A percentile compares a stretch with the other conserved stretches of the same genome.
Conservation (phyloP, 2,797 vertebrate species). For the Micromesistius poutassou region DNA sequence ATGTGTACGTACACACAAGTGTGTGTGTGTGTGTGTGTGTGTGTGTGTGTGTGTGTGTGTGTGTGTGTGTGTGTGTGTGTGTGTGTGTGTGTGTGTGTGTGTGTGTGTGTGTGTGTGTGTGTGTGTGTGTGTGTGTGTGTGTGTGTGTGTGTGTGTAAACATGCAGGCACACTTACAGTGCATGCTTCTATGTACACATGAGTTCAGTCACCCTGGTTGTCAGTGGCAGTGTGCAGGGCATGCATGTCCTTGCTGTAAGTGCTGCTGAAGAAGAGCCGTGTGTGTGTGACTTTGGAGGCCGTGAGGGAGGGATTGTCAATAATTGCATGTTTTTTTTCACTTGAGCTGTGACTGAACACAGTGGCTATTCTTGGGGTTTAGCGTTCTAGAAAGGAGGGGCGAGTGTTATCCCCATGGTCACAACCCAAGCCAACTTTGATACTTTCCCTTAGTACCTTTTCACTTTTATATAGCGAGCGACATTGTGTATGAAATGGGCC, state of each 20-base stretch:
- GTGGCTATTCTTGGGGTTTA: too few species aligned
- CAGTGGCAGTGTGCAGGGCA: too few species aligned
- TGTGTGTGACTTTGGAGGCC: not conserved
- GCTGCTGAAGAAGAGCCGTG: not conserved
- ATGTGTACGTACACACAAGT: not conserved
- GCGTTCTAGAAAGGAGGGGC: too few species aligned
- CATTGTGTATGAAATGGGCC: too few species aligned
- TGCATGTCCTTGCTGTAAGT: too few species aligned
- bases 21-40: not conserved
- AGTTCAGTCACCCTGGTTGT: not conserved
- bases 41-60: conserved; percentile 4
- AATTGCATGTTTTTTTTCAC: not conserved
- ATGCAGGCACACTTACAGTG: not conserved
- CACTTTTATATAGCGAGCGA: too few species aligned
- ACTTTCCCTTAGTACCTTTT: too few species aligned
- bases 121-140: not conserved
- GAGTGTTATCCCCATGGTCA: too few species aligned
- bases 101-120: not conserved
- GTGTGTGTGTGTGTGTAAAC: too few species aligned
- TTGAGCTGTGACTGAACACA: too few species aligned
- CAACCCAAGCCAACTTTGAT: too few species aligned
- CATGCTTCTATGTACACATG: not conserved
- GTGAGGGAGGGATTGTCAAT: not conserved
- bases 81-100: not conserved
- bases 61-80: not conserved